Evolutionary conservation across 2,113 vertebrate genomes (phyloP).

Genomic region (Dromaius novaehollandiae): DNA sequence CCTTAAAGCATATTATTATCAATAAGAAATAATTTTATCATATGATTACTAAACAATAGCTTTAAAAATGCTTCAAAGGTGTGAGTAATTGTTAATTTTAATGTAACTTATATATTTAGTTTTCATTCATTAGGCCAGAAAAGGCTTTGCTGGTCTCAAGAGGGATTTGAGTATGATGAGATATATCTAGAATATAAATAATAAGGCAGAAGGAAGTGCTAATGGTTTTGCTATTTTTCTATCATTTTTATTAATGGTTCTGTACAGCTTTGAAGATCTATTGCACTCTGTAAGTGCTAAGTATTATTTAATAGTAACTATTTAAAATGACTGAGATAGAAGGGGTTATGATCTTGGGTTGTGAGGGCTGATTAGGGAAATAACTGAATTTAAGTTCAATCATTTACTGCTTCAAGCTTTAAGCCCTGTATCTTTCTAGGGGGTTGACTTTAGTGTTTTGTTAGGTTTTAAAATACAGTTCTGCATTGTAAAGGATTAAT

Average conservation of each 20-base stretch:
- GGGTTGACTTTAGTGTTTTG: not conserved
- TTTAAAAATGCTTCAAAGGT: not conserved
- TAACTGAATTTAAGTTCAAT: slow-evolving; percentile 1
- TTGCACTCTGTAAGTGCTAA: slow-evolving; percentile 63
- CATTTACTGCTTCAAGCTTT: not conserved
- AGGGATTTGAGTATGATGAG: not conserved
- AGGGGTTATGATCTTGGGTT: slow-evolving; percentile 8
- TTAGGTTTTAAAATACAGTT: not conserved
- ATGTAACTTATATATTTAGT: not conserved
- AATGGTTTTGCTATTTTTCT: slow-evolving; percentile 64
- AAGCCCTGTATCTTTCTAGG: not conserved
- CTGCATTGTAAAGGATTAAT: not conserved
- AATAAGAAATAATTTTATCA: not conserved
- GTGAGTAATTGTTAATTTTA: not conserved
- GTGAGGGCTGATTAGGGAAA: slow-evolving; percentile 24
- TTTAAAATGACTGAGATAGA: slow-evolving; percentile 51
- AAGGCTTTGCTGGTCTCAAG: not conserved
- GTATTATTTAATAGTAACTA: slow-evolving; percentile 68
- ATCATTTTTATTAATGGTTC: slow-evolving; percentile 59
- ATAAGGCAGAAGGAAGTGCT: slow-evolving; percentile 50
- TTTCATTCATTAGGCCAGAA: not conserved
- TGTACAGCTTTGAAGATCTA: slow-evolving; percentile 60
- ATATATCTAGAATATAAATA: slow-evolving; percentile 50
- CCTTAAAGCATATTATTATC: not conserved
- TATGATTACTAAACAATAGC: not conserved